phyloP scores from a whole-genome alignment of 2,797 vertebrate species.

The Strix occidentalis region DNA sequence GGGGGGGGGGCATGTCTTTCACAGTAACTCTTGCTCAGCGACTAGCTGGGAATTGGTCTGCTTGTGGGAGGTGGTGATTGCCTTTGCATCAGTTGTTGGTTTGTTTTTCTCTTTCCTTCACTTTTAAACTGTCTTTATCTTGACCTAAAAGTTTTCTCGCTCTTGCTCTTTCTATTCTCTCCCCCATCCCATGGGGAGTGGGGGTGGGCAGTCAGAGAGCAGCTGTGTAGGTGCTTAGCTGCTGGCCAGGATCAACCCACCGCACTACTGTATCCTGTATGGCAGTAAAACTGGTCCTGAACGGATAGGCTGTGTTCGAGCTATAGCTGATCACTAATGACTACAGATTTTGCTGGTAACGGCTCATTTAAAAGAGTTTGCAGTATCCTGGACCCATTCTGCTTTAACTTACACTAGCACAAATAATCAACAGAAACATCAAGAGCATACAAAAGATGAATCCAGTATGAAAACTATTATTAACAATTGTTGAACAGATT shows the following conservation, averaged over 20 bases:
- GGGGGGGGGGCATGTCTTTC: not conserved
- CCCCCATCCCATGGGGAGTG: rapidly evolving
- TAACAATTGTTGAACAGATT: not conserved
- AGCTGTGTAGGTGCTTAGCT: not conserved
- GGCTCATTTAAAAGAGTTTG: not conserved
- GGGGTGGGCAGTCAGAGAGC: rapidly evolving
- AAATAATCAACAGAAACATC: not conserved
- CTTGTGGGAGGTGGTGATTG: not conserved
- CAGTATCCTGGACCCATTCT: rapidly evolving
- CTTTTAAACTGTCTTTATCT: not conserved
- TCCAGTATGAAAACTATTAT: not conserved
- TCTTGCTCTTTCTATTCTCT: not conserved
- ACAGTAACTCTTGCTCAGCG: not conserved
- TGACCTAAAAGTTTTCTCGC: not conserved
- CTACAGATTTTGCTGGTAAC: not conserved
- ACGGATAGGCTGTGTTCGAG: not conserved
- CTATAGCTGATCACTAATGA: not conserved
- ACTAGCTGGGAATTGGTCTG: not conserved
- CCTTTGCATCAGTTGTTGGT: not conserved
- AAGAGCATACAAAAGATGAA: not conserved
- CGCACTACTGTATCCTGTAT: not conserved
- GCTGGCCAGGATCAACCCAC: not conserved
- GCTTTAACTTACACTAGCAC: not conserved
- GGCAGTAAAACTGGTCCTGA: not conserved
- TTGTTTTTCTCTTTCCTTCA: not conserved